Conservation (phyloP, 2,113 vertebrate species). For the Phycodurus eques region DNA sequence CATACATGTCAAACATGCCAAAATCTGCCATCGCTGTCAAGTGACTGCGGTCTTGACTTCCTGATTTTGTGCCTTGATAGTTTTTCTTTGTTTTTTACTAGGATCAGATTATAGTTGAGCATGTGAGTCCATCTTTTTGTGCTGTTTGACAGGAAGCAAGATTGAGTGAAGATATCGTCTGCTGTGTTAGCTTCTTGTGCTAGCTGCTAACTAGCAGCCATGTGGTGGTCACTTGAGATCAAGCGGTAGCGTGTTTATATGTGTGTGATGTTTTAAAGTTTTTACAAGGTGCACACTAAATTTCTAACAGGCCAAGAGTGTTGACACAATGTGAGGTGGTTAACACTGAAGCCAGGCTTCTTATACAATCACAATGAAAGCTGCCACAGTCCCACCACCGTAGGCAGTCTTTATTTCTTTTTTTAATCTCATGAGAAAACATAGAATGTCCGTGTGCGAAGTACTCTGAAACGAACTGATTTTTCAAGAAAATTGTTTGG, state of each 20-base stretch:
- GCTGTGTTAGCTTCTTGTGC: neutral
- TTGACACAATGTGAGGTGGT: slow-evolving; percentile 50
- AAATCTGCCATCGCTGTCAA: neutral
- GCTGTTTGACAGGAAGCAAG: neutral
- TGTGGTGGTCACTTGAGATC: neutral
- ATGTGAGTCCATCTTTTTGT: neutral
- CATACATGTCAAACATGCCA: neutral
- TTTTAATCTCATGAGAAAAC: slow-evolving; percentile 10
- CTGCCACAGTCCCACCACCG: neutral
- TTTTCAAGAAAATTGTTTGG: slow-evolving; percentile 26
- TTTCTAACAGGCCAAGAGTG: slow-evolving; percentile 44
- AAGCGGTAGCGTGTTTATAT: neutral
- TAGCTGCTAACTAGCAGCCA: neutral
- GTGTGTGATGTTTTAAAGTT: neutral
- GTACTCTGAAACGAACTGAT: slow-evolving; percentile 8
- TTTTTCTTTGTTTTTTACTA: neutral
- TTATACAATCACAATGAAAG: neutral
- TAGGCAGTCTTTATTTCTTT: slow-evolving; percentile 17
- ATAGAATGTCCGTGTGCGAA: neutral
- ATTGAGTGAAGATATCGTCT: neutral
- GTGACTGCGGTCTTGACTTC: too few relatives aligned
- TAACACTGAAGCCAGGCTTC: slow-evolving; percentile 42
- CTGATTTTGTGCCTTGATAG: too few relatives aligned
- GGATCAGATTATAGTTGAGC: neutral
- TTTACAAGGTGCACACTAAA: slow-evolving; percentile 29